Evolutionary conservation across 1,140 invertebrate genomes (phyloP), one percentile per base, ranked within the genome.

Genomic region (Diabrotica undecimpunctata): DNA sequence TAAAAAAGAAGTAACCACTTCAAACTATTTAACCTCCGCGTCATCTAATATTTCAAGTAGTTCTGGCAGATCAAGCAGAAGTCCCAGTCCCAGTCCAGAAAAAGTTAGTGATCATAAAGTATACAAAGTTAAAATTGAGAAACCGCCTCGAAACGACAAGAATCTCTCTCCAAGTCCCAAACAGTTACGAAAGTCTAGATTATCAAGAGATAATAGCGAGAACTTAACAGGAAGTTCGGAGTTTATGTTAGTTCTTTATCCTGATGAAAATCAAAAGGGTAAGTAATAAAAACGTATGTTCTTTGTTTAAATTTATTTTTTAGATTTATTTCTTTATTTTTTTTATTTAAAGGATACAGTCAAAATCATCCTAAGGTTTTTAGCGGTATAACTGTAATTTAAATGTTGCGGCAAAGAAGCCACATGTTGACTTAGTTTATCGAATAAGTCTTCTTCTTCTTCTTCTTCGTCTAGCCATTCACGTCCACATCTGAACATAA

Each of bases 181-280:
- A 54, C 6, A 6, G 11, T 60, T 51, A 11, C 13, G 25, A 59
- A 13, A 65, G 51, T 61, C 63, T 11, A 66, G 66, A 61, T 62
- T 66, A 25, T 65, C 64, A 7, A 64, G 70, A 41, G 72, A 74
- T 46, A 72, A 71, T 41, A 69, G 64, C 54, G 70, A 60, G 10
- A 69, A 62, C 37, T 60, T 69, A 13, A 61, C 70, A 14, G 85
- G 82, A 12, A 89, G 87, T 72, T 90, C 88, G 25, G 90, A 93
- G 75, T 90, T 92, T 67, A 91, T 93, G 89, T 76, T 93, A 41
- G 89, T 93, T 38, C 79, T 93, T 5, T 89, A 88, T 78, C 87
- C 89, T 37, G 82, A 89, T 68, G 75, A 82, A 72, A 77, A 83
- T 75, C 81, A 82, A 70, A 78, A 82, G 76, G 80, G 81, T 79